Conservation (phyloP, 1,140 invertebrate genomes). For the Drosophila aff. region DNA sequence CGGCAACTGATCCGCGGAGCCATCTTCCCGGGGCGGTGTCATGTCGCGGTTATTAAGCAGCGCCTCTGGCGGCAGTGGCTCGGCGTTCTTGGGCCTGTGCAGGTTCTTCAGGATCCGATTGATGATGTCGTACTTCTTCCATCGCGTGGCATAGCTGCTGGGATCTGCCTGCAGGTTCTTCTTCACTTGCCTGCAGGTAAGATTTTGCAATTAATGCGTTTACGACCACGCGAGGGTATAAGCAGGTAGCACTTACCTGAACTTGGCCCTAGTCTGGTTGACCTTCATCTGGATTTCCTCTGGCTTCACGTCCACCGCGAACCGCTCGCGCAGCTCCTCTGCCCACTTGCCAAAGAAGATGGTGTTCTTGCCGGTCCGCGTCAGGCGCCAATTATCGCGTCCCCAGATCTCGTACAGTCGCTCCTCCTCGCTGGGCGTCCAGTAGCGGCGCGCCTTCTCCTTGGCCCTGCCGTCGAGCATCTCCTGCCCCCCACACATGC, state of each 20-base stretch:
- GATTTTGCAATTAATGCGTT: background rate
- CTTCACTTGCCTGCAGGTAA: conserved; percentile 61
- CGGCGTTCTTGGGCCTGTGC: conserved; percentile 76
- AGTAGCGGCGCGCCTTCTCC: conserved; percentile 76
- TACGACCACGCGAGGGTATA: too few species aligned
- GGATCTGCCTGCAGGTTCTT: conserved; percentile 65
- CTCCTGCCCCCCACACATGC: conserved; percentile 67
- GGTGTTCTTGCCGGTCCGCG: conserved; percentile 77
- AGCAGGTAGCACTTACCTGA: conserved; percentile 52
- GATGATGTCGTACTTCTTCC: conserved; percentile 79
- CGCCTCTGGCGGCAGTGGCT: conserved; percentile 70
- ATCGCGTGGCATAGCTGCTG: conserved; percentile 56
- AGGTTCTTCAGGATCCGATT: conserved; percentile 76
- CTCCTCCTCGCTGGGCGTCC: conserved; percentile 79
- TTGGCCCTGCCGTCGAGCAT: conserved; percentile 63
- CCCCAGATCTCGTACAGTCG: conserved; percentile 81
- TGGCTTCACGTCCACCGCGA: conserved; percentile 71
- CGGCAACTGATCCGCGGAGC: conserved; percentile 23
- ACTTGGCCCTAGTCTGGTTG: conserved; percentile 80
- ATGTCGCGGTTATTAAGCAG: conserved; percentile 75
- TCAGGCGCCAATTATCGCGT: conserved; percentile 77
- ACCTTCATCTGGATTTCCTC: conserved; percentile 83
- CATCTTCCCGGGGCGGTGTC: conserved; percentile 64
- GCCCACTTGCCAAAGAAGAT: conserved; percentile 77
- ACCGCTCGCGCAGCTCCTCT: conserved; percentile 71